A percentile compares a stretch with the other conserved stretches of the same genome.
Evolutionary conservation across 2,888 invertebrate species (phyloP).

Genomic region (Erannis defoliaria): DNA sequence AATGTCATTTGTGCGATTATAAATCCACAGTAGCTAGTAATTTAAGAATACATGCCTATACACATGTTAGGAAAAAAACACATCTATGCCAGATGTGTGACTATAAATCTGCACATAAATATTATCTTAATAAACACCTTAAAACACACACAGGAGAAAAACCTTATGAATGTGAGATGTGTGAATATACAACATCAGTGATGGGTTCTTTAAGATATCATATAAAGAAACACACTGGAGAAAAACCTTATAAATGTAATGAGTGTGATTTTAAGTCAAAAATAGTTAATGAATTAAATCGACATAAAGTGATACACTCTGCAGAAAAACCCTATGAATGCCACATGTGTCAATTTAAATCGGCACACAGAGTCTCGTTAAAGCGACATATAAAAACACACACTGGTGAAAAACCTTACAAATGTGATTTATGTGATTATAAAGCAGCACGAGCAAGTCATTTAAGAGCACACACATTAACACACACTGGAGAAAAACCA

Average conservation of each 20-base stretch:
- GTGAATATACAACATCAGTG: neutral
- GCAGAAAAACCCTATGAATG: neutral
- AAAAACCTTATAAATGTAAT: too few species aligned
- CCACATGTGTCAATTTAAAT: neutral
- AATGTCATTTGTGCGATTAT: neutral
- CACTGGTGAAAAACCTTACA: too few species aligned
- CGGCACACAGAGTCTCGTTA: slow-evolving; percentile 1
- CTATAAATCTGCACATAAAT: neutral
- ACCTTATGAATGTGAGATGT: too few species aligned
- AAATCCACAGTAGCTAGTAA: neutral
- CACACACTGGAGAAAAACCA: too few species aligned
- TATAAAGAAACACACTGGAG: neutral
- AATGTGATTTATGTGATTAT: too few species aligned
- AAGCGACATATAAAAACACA: slow-evolving; percentile 1
- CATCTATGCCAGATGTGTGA: neutral
- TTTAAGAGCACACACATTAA: too few species aligned
- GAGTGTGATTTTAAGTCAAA: neutral
- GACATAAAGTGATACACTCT: neutral
- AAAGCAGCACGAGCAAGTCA: too few species aligned
- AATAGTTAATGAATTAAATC: neutral
- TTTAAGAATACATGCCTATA: neutral
- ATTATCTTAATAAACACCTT: neutral
- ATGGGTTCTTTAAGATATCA: neutral
- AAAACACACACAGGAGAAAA: too few species aligned
- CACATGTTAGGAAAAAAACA: neutral